phyloP scores from a whole-genome alignment of 35 echinoderm and acorn worm species.

The Ophioderma brevispina region DNA sequence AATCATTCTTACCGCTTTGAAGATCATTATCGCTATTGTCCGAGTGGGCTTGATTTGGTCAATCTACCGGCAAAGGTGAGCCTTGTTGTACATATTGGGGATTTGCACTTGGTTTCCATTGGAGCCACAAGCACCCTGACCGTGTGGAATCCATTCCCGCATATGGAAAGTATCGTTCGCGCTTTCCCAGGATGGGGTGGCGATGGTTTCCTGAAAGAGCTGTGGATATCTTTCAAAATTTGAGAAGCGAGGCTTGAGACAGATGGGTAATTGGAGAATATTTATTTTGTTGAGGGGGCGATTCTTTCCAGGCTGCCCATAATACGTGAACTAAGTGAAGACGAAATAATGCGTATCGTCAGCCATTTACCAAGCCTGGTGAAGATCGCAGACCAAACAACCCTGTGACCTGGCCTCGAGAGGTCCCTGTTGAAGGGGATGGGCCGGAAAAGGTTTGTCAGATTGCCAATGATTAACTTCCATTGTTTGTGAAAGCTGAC shows the following conservation, averaged over 20 bases:
- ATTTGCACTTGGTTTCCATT: constrained; percentile 78
- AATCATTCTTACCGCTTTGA: constrained; percentile 64
- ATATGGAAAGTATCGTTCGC: constrained; percentile 62
- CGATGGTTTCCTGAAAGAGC: constrained; percentile 58
- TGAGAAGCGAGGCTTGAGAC: constrained; percentile 74
- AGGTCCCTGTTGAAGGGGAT: constrained; percentile 72
- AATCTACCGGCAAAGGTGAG: constrained; percentile 75
- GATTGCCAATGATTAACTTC: constrained; percentile 47
- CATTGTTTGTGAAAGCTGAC: constrained; percentile 33
- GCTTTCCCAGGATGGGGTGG: constrained; percentile 43
- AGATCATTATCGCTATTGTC: constrained; percentile 84
- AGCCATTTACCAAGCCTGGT: constrained; percentile 67
- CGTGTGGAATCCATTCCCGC: constrained; percentile 46
- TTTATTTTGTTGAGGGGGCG: constrained; percentile 70
- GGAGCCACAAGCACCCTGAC: constrained; percentile 57
- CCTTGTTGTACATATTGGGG: constrained; percentile 91
- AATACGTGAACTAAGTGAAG: constrained; percentile 44
- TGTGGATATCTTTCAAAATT: constrained; percentile 42
- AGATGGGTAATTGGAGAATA: constrained; percentile 82
- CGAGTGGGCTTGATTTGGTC: constrained; percentile 75
- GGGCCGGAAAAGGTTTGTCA: constrained; percentile 80
- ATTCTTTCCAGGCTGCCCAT: constrained; percentile 64
- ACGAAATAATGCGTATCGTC: constrained; percentile 81
- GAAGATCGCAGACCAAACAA: constrained; percentile 82
- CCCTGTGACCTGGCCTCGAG: constrained; percentile 75